A percentile compares a stretch with the other conserved stretches of the same genome.
These are phyloP conservation scores for Drosophila ustulata DNA, from an alignment of 2,888 invertebrate genomes.

Conservation along the genomic window DNA sequence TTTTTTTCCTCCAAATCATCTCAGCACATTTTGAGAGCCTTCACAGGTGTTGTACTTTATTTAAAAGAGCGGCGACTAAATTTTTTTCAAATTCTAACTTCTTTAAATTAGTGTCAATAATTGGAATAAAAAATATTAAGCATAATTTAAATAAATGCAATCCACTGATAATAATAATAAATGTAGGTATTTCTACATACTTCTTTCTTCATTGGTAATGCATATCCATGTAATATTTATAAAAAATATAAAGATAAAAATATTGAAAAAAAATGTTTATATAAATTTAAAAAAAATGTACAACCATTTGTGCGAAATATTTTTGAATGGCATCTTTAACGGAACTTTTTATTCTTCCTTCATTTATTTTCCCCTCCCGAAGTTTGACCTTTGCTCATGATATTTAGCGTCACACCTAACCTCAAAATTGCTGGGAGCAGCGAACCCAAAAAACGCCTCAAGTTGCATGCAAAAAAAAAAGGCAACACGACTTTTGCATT, in stretches of 20 bases:
- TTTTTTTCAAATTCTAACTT: neutral
- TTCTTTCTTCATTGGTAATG: too few species aligned
- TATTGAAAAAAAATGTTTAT: too few species aligned
- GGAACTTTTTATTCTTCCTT: too few species aligned
- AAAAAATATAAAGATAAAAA: too few species aligned
- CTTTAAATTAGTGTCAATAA: too few species aligned
- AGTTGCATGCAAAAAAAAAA: slow-evolving; percentile 20
- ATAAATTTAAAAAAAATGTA: too few species aligned
- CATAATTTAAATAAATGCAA: too few species aligned
- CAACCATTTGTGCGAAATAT: neutral
- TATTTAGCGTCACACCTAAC: slow-evolving; percentile 7
- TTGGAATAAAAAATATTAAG: too few species aligned
- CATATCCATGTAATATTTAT: too few species aligned
- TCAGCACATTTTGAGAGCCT: slow-evolving; percentile 33
- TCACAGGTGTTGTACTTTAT: slow-evolving; percentile 38
- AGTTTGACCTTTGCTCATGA: slow-evolving; percentile 22
- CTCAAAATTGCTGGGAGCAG: slow-evolving; percentile 25
- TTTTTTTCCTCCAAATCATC: slow-evolving; percentile 30
- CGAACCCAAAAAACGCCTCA: slow-evolving; percentile 31
- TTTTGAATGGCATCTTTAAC: neutral
- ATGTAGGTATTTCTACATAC: too few species aligned
- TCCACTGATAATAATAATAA: too few species aligned
- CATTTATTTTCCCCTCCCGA: neutral
- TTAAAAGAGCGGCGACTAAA: neutral
- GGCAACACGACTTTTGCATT: slow-evolving; percentile 73